Percentiles rank a stretch among this genome's conserved stretches.
These are phyloP conservation scores for Echinops telfairi DNA, from an alignment of 2,113 vertebrate genomes.

Conservation along the genomic window DNA sequence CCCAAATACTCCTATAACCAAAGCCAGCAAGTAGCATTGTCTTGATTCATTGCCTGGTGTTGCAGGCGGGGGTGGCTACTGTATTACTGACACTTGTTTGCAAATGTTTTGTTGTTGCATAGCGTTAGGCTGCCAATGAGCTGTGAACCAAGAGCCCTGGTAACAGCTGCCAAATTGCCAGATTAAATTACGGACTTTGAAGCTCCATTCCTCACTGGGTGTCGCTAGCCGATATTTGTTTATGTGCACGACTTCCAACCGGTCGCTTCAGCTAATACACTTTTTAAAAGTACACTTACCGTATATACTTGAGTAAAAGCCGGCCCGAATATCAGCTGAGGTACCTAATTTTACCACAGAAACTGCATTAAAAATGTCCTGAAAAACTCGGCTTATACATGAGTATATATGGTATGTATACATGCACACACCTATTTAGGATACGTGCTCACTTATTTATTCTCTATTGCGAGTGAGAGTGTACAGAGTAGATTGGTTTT, in stretches of 20 bases:
- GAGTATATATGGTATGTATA: neutral
- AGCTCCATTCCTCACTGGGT: slow-evolving; percentile 5
- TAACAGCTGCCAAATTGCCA: slow-evolving; percentile 25
- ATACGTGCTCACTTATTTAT: neutral
- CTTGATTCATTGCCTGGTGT: slow-evolving; percentile 36
- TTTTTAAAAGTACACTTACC: too few species aligned
- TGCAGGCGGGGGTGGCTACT: slow-evolving; percentile 51
- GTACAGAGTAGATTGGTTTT: too few species aligned
- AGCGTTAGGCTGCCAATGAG: slow-evolving; percentile 51
- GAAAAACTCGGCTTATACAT: too few species aligned
- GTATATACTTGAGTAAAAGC: too few species aligned
- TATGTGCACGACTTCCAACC: neutral
- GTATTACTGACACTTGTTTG: slow-evolving; percentile 1
- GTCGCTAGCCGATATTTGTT: slow-evolving; percentile 19
- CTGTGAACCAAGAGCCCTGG: slow-evolving; percentile 43
- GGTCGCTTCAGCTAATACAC: neutral
- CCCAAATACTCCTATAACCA: slow-evolving; percentile 49
- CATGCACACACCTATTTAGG: neutral
- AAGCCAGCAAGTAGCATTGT: slow-evolving; percentile 37
- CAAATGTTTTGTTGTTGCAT: slow-evolving; percentile 41
- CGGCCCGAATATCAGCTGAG: too few species aligned
- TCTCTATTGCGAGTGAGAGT: too few species aligned
- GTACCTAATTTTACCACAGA: too few species aligned
- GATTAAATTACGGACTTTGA: slow-evolving; percentile 50
- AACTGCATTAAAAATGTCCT: too few species aligned